Base-by-base conservation (phyloP, 2,113 vertebrate genomes). In the Zeus faber region DNA sequence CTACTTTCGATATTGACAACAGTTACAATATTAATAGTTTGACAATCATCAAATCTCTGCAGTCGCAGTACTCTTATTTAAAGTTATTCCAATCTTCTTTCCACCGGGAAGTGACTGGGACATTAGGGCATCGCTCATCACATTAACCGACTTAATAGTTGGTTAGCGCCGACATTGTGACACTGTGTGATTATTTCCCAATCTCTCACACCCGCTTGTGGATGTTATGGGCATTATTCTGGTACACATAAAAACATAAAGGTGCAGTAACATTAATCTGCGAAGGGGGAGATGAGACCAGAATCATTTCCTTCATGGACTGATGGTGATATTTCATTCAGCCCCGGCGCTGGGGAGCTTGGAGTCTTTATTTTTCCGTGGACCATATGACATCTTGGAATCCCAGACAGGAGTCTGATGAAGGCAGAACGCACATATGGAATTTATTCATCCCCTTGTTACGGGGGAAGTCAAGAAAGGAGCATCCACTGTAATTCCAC, bases 221-320 rank as follows among this genome's bases (percentile, higher is more conserved):
- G n/a, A n/a, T 67, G 76, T 62, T 66, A 49, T 61, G 45, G 46
- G 62, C 65, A 24, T 77, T 74, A 76, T 81, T 67, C 67, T 72
- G 77, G 72, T 47, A 87, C 89, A 62, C 83, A 92, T 91, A 86
- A 92, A n/a, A 91, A 86, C 77, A 91, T 90, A 87, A 61, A 81
- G 72, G 67, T 88, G 87, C 90, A 87, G 87, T 74, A 75, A 71
- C 84, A 88, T 90, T 88, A 88, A 87, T 71, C 55, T 74, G 74
- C 62, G 59, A 80, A 70, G 80, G 79, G 82, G 61, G 59, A 74
- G 77, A 88, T 81, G 81, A 88, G 80, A 78, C 77, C 72, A 67
- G 80, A 82, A 82, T 87, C 89, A 91, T 91, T 89, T 81, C 89
- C 89, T 85, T 86, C 82, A 87, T 87, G 70, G 82, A 81, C 72